Evolutionary conservation across 1,140 invertebrate genomes (phyloP).

Genomic region (Drosophila rufa): DNA sequence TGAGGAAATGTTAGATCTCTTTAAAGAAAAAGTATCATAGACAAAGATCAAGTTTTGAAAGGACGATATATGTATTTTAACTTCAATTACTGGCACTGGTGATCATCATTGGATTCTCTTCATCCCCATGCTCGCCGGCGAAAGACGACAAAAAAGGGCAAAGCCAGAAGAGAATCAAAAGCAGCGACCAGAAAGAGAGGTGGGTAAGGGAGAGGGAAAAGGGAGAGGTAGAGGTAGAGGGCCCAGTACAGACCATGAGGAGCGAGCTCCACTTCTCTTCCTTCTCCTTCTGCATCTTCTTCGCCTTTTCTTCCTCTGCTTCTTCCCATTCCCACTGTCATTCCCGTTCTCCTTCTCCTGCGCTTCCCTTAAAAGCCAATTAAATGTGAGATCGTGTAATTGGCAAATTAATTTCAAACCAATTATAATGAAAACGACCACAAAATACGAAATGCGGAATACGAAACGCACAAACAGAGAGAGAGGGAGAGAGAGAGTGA

Average conservation of each 20-base stretch:
- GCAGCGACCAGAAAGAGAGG: conserved; percentile 32
- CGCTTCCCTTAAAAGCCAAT: conserved; percentile 78
- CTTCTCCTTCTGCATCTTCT: conserved; percentile 4
- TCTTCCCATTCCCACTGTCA: conserved; percentile 10
- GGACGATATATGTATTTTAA: too few species aligned
- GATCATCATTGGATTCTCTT: conserved; percentile 21
- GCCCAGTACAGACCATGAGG: conserved; percentile 55
- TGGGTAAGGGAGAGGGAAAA: neutral
- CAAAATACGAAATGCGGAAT: conserved; percentile 60
- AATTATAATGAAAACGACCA: conserved; percentile 84
- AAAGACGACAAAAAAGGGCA: conserved; percentile 71
- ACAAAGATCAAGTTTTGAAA: too few species aligned
- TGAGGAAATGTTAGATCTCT: too few species aligned
- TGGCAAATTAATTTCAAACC: conserved; percentile 85
- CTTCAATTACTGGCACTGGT: neutral
- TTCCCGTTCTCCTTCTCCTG: conserved; percentile 7
- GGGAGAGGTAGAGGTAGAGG: conserved; percentile 7
- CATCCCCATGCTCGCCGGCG: conserved; percentile 31
- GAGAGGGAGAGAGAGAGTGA: conserved; percentile 14
- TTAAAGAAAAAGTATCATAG: neutral
- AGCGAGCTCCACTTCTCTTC: conserved; percentile 5
- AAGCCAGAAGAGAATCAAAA: conserved; percentile 56
- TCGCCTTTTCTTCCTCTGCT: conserved; percentile 9
- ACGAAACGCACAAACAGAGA: conserved; percentile 18
- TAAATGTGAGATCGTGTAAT: conserved; percentile 85